Percentiles rank a stretch among this genome's conserved stretches.
Evolutionary conservation across 1,140 invertebrate species (phyloP).

Genomic region (Phocides pigmalion): DNA sequence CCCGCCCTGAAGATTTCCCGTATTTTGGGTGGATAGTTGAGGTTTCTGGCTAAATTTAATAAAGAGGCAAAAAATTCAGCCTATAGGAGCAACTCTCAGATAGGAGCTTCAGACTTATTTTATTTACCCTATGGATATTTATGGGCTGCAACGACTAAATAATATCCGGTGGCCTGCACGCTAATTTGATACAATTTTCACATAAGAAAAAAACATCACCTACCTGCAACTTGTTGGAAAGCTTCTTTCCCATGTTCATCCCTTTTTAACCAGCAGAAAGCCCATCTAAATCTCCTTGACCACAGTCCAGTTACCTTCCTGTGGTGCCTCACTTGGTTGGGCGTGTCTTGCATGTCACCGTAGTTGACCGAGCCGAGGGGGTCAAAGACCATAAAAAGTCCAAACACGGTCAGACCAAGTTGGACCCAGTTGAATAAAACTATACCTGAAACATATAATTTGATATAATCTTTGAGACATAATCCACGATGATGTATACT

Average conservation of each 20-base stretch:
- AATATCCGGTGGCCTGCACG: neutral
- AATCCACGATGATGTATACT: too few species aligned
- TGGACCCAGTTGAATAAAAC: slow-evolving; percentile 93
- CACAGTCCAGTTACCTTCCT: slow-evolving; percentile 87
- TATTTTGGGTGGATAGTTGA: too few species aligned
- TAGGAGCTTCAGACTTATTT: too few species aligned
- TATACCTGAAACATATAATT: slow-evolving; percentile 83
- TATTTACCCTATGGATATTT: too few species aligned
- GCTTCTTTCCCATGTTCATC: slow-evolving; percentile 92
- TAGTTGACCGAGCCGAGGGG: slow-evolving; percentile 89
- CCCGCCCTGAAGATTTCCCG: too few species aligned
- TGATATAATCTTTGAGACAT: neutral
- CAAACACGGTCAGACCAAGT: slow-evolving; percentile 89
- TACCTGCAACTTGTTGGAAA: slow-evolving; percentile 92
- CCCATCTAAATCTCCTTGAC: slow-evolving; percentile 89
- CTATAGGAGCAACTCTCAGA: too few species aligned
- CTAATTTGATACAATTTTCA: neutral
- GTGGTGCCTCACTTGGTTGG: slow-evolving; percentile 85
- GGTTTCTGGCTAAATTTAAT: too few species aligned
- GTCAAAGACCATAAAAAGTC: slow-evolving; percentile 91
- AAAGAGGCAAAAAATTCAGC: too few species aligned
- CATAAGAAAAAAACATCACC: slow-evolving; percentile 18
- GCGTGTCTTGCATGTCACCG: slow-evolving; percentile 84
- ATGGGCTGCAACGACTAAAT: too few species aligned
- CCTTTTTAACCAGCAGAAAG: slow-evolving; percentile 91